Percentiles rank a stretch among this genome's conserved stretches.
Conservation (phyloP, 2,113 vertebrate genomes). For the Vombatus ursinus region DNA sequence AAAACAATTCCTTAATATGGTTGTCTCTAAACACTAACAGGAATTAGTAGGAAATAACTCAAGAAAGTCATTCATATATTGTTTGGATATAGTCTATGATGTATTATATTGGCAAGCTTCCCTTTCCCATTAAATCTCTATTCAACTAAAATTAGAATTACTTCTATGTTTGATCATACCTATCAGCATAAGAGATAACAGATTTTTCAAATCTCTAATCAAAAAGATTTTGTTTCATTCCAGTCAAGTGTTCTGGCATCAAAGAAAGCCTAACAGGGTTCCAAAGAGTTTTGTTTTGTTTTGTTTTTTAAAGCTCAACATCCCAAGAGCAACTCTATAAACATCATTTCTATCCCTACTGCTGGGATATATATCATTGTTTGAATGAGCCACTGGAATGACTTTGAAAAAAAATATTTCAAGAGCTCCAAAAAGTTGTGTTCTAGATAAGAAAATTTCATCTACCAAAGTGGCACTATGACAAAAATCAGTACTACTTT, state of each 20-base stretch:
- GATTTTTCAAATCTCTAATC: background rate
- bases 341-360: background rate
- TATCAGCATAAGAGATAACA: background rate
- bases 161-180: background rate
- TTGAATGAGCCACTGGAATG: background rate
- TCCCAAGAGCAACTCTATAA: background rate
- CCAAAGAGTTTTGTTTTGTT: background rate
- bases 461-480: background rate
- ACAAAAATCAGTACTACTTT: background rate
- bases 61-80: background rate
- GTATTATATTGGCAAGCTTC: background rate
- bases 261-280: background rate
- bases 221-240: background rate
- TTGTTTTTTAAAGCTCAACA: background rate
- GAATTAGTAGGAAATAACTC: background rate
- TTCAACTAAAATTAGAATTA: background rate
- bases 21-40: background rate
- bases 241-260: background rate
- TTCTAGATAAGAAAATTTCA: background rate
- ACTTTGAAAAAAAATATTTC: background rate
- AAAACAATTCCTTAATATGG: background rate
- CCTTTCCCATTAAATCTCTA: background rate
- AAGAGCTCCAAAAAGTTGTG: background rate
- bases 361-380: background rate
- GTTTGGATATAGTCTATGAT: background rate